Evolutionary conservation across 2,113 vertebrate species (phyloP).

Genomic region (Zosterops lateralis): DNA sequence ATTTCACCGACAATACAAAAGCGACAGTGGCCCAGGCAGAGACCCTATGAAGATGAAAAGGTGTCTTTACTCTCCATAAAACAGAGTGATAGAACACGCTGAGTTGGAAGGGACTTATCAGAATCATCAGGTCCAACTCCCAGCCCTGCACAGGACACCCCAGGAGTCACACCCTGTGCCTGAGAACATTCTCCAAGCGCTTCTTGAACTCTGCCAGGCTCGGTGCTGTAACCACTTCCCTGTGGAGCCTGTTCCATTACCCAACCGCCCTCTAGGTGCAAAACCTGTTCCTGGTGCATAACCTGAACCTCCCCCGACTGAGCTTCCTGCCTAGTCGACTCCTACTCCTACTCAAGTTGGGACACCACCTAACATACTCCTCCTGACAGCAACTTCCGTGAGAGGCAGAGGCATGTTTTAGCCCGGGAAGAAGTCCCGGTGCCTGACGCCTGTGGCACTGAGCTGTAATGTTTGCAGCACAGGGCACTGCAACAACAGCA

Average conservation of each 20-base stretch:
- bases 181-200: not conserved
- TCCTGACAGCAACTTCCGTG: not conserved
- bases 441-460: accelerated
- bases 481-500: not conserved
- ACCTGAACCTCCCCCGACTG: not conserved
- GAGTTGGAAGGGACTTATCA: not conserved
- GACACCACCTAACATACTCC: not conserved
- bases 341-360: not conserved
- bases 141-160: not conserved
- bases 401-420: not conserved
- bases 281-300: not conserved
- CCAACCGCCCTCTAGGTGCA: not conserved
- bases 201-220: not conserved
- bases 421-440: not conserved
- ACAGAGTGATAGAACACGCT: not conserved
- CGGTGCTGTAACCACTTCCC: not conserved
- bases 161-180: not conserved
- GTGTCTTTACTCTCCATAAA: not conserved
- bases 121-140: not conserved
- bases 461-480: accelerated
- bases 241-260: not conserved
- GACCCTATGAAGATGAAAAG: not conserved
- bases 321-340: not conserved
- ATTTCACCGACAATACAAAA: not conserved
- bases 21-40: not conserved